These are phyloP conservation scores for Stigmatopora nigra DNA, from an alignment of 2,113 vertebrate genomes.

Conservation along the genomic window DNA sequence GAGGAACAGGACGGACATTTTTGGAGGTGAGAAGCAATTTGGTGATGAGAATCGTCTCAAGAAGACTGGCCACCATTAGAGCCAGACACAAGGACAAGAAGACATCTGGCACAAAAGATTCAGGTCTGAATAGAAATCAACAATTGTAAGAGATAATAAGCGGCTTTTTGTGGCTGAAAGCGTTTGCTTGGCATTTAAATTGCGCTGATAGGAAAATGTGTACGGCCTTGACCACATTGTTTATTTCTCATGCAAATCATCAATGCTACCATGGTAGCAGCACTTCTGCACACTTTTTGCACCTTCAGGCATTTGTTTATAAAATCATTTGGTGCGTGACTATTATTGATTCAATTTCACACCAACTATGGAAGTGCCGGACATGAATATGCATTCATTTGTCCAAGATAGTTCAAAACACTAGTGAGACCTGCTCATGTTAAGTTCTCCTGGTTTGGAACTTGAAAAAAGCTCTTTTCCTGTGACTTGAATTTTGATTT, in stretches of 20 bases:
- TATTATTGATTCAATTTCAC: not conserved
- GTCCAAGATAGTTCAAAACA: not conserved
- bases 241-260: constrained; percentile 5
- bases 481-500: no score
- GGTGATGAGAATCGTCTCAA: constrained; percentile 65
- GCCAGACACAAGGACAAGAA: constrained; percentile 64
- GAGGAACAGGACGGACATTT: constrained; percentile 37
- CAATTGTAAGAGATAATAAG: not conserved
- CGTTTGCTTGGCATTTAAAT: constrained; percentile 2
- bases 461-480: no score
- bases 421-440: no score
- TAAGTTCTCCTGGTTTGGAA: no score
- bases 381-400: not conserved
- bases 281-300: not conserved
- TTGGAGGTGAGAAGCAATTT: constrained; percentile 45
- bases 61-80: constrained; percentile 66
- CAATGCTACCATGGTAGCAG: not conserved
- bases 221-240: not conserved
- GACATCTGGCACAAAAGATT: constrained; percentile 43
- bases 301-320: constrained; percentile 1
- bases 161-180: not conserved
- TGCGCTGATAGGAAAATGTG: not conserved
- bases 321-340: not conserved
- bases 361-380: not conserved
- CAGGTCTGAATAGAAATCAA: not conserved